Evolutionary conservation across 2,888 invertebrate species (phyloP), one percentile per base, ranked within the genome.

Genomic region (Sylvicola fuscatus): DNA sequence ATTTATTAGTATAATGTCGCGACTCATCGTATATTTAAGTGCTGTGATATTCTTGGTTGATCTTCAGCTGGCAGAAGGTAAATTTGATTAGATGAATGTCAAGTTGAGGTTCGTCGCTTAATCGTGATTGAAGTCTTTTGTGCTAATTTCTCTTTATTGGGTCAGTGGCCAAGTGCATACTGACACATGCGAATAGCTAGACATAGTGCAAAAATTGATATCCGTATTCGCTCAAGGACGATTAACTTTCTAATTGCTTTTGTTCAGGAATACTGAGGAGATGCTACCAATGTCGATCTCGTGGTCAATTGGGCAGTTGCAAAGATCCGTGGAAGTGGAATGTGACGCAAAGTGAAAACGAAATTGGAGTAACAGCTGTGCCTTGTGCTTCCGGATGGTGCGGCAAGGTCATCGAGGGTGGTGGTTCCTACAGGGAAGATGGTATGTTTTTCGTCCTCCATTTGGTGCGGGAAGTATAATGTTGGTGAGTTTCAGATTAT

Each of bases 331-430:
- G 87, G 49, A 68, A 64, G 2, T 72, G 71, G 45, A 89, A 89
- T 62, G 69, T 70, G 11, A 83, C 86, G 0, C 69, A 76, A 45
- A 70, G 76, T 3, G 73, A 74, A 42, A 59, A 62, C 14, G 76
- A 76, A 48, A 65, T 64, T 26, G 84, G 84, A 0, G 70, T 87
- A 1, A 66, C 76, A 46, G 71, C 77, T 2, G 70, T 76, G 10
- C 80, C 82, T 1, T 89, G 89, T 47, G 79, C 83, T 1, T 84
- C 84, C 1, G 87, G 87, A 28, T 90, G 90, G 90, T 90, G 90
- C 50, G 83, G 81, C 15, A 90, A 90, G 63, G 74, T 86, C 35
- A 69, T 84, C 27, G 87, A 89, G 56, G 77, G 78, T 38, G 75
- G 74, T 44, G 76, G 76, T 46, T 63, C 76, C 34, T 69, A 77